Evolutionary conservation across 2,797 vertebrate species (phyloP), one percentile per base, ranked within the genome.

Genomic region (Molossus alvarezi): DNA sequence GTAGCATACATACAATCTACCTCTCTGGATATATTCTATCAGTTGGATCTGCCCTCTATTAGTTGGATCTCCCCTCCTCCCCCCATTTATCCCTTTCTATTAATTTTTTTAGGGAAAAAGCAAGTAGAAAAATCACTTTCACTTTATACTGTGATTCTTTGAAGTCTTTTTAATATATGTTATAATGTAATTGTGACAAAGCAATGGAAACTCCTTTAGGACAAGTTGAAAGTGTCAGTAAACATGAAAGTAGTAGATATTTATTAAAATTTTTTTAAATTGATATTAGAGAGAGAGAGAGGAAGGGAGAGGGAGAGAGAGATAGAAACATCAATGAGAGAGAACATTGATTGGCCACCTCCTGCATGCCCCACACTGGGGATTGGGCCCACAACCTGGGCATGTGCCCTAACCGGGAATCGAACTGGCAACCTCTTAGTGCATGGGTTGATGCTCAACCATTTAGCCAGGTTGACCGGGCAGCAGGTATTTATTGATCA

Each of bases 61-160:
- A 73, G 14, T 72, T 64, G 27, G 9, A 27, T 79, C 13, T 75
- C 27, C 29, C 51, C 25, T 23, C 53, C 21, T 65, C 14, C 2
- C 29, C 3, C 21, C 48, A 3, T 90, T 29, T 67, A 13, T 58
- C 33, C 48, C 17, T 82, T 93, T 65, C 27, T 93, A 23, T 29
- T 65, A 69, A 25, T 86, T 29, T 73, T 90, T 94, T 75, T 76
- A 62, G 45, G 51, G 75, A 65, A 76, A 90, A 71, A 85, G 3
- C 21, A 75, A 53, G 9, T 83, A 87, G 62, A 71, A 80, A 82
- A 51, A 8, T 41, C 33, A 51, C 17, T 96, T 90, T 93, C 6
- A 79, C 27, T 69, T 83, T 88, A 65, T 80, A 41, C 33, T 72
- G 14, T 94, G 41, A 88, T 79, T 96, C n/a, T 41, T 73, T 73